A percentile compares a stretch with the other conserved stretches of the same genome.
These are phyloP conservation scores for Zaprionus taronus DNA, from an alignment of 1,140 invertebrate genomes.

Conservation along the genomic window DNA sequence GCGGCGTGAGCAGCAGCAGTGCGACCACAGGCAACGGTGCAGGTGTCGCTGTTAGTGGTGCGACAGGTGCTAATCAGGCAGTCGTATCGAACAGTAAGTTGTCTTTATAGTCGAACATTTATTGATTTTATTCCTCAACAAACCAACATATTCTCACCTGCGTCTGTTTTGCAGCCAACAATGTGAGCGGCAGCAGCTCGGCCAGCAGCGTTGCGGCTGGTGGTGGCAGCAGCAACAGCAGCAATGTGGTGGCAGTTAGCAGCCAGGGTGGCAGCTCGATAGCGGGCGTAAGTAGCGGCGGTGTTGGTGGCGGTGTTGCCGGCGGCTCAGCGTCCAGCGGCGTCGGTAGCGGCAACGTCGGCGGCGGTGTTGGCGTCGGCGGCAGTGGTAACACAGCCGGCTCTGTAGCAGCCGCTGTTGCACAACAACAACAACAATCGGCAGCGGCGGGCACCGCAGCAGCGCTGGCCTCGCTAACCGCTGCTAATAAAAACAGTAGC, in stretches of 20 bases:
- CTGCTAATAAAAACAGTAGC: constrained; percentile 82
- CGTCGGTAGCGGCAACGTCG: constrained; percentile 47
- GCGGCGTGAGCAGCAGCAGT: constrained; percentile 85
- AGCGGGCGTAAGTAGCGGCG: constrained; percentile 65
- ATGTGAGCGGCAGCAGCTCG: constrained; percentile 73
- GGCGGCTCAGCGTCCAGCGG: constrained; percentile 57
- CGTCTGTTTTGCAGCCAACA: constrained; percentile 41
- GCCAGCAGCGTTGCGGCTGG: constrained; percentile 61
- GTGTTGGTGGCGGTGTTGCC: constrained; percentile 52
- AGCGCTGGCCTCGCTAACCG: constrained; percentile 82
- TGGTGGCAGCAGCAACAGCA: constrained; percentile 52
- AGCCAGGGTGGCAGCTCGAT: constrained; percentile 63
- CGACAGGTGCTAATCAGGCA: constrained; percentile 71
- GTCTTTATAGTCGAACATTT: no score
- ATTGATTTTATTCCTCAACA: not conserved
- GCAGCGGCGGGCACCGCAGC: constrained; percentile 75
- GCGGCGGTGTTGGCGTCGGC: constrained; percentile 41
- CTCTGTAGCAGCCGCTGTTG: constrained; percentile 54
- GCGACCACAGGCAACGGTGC: constrained; percentile 80
- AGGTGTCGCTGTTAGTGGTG: constrained; percentile 55
- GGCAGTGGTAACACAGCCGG: constrained; percentile 59
- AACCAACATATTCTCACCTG: not conserved
- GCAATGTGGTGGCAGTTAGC: constrained; percentile 56
- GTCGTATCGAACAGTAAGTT: constrained; percentile 85
- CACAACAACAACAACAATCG: constrained; percentile 27